Base-by-base conservation (phyloP, 2,888 invertebrate genomes). In the Rhagium mordax region DNA sequence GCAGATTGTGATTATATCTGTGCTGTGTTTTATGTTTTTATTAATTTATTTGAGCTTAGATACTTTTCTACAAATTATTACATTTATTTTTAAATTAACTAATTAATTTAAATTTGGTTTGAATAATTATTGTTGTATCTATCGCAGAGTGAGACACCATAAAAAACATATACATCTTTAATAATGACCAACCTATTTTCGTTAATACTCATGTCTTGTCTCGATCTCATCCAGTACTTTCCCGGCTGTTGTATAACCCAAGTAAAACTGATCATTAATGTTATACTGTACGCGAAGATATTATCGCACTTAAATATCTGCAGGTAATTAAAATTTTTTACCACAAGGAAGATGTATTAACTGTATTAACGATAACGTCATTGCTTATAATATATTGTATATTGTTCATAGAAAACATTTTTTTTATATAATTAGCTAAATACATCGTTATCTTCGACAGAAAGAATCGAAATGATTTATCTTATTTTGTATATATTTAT, bases 271-370 rank as follows among this genome's bases (percentile, higher is more conserved):
- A 59, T 13, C 15, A 57, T n/a, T 18, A 57, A 27, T 57, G 15
- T 59, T 59, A 16, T 59, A 29, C 41, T 57, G 48, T 21, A 18
- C 47, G 55, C 51, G 33, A 24, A 69, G 61, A 69, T 33, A 13
- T 33, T 61, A 61, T 59, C 69, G 27, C 33, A 33, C 24, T 33
- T 61, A 69, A 51, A 51, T 69, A 69, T 65, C 51, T 51, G 53
- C n/a, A 48, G 29, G 29, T 53, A 65, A 65, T 65, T 65, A 61
- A 61, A 61, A 61, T 69, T 69, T 51, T 51, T 69, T 61, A 20
- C 69, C 69, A 53, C 15, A 41, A 21, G 53, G 61, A 53, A 69
- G 69, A 69, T 69, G 51, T 61, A 69, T 69, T 69, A 51, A 61
- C 51, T 61, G 41, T 29, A 29, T 21, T 18, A 29, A 33, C 53